Base-by-base conservation (phyloP, 2,888 invertebrate genomes). In the Orchesellides sinensis region DNA sequence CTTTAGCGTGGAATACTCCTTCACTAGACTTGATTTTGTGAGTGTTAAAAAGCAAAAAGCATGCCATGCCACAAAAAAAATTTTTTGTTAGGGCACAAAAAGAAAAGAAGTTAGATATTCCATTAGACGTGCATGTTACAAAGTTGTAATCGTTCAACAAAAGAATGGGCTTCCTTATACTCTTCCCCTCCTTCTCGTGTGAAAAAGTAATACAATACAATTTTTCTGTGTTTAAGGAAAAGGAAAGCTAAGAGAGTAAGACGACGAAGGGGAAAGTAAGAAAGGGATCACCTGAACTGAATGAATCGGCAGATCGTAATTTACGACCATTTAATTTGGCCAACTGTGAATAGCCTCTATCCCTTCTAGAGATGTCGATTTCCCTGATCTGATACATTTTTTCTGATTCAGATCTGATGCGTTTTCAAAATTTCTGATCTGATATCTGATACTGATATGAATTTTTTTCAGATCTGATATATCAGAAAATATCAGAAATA, bases 271-370 rank as follows among this genome's bases (percentile, higher is more conserved):
- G 65, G 21, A 65, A n/a, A 65, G 47, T n/a, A 14, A 32, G 59
- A 54, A 45, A 72, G 45, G 40, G 56, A 72, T 72, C 72, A 72
- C 72, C 59, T 72, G 52, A 70, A 54, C 49, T 32, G 59, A 72
- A 45, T 59, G 45, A 59, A 59, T 59, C 59, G 56, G 45, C 35
- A 59, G 59, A 40, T 59, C 54, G 72, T 59, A 72, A 72, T 72
- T 72, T 72, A 72, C 72, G 59, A 59, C 56, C 72, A 72, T 72
- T 72, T 72, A 72, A 72, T 72, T 72, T 72, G 72, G 59, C 40
- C 72, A 45, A 72, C 59, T 72, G 72, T 72, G 59, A 72, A 72
- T 72, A 59, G 45, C 40, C 25, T n/a, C 40, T 23, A 14, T 21
- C 27, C 23, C 25, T 65, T 45, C 14, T 23, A 40, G 32, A 6